A percentile compares a stretch with the other conserved stretches of the same genome.
These are phyloP conservation scores for Drosophila pegasa DNA, from an alignment of 2,888 invertebrate genomes.

Conservation along the genomic window DNA sequence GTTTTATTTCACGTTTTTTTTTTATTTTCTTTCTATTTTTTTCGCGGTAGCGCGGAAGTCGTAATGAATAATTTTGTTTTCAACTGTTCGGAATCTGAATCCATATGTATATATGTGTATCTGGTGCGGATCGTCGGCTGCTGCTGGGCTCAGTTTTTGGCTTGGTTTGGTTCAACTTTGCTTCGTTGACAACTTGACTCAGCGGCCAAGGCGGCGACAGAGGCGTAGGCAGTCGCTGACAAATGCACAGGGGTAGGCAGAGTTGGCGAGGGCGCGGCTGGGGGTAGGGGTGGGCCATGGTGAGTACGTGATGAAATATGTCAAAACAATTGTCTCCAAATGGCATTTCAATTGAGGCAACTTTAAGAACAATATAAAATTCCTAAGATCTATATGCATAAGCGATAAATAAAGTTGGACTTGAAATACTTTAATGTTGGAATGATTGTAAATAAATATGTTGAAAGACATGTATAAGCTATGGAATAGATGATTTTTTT, in stretches of 20 bases:
- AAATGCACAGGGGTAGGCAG: constrained; percentile 3
- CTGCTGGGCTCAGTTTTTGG: constrained; percentile 58
- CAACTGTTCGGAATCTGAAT: constrained; percentile 59
- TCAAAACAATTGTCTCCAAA: constrained; percentile 6
- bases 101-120: constrained; percentile 38
- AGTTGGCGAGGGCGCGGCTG: too few relatives aligned
- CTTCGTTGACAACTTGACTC: constrained; percentile 47
- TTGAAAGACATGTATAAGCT: neutral
- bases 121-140: constrained; percentile 57
- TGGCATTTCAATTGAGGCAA: neutral
- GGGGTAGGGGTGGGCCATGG: neutral
- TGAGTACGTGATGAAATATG: constrained; percentile 8
- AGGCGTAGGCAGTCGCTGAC: constrained; percentile 7
- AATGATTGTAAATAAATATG: neutral
- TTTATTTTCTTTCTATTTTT: constrained; percentile 6
- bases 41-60: constrained; percentile 68
- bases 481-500: too few relatives aligned
- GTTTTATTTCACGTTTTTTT: constrained; percentile 33
- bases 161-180: constrained; percentile 43
- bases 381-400: too few relatives aligned
- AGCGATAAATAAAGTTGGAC: neutral
- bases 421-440: neutral
- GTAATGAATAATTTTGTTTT: constrained; percentile 78
- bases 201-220: constrained; percentile 7
- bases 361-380: neutral